Conservation (phyloP, 1,140 invertebrate genomes). For the Pachypeltis micranthus region DNA sequence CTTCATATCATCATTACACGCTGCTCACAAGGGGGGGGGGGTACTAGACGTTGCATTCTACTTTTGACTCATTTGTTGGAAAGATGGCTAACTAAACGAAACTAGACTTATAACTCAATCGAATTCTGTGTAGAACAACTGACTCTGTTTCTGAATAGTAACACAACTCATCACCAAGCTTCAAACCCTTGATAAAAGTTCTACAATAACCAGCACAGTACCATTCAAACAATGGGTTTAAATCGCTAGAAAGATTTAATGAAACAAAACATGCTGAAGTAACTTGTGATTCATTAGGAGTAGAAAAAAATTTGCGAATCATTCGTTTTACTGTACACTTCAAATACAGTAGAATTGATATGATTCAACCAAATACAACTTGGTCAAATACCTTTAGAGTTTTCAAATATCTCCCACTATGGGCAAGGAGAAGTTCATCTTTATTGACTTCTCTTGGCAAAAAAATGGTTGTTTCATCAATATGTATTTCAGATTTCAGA, state of each 20-base stretch:
- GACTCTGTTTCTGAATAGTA: too few species aligned
- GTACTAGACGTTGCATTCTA: too few species aligned
- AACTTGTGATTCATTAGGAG: background rate
- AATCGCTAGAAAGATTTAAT: background rate
- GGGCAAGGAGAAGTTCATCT: slow-evolving; percentile 56
- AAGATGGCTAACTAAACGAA: too few species aligned
- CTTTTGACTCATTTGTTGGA: too few species aligned
- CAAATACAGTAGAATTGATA: background rate
- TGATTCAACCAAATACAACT: background rate
- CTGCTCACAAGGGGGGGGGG: too few species aligned
- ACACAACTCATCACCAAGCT: too few species aligned
- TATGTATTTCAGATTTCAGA: slow-evolving; percentile 41
- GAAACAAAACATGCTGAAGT: background rate
- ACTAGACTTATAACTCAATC: too few species aligned
- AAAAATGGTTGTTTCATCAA: slow-evolving; percentile 42
- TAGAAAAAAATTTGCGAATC: too few species aligned
- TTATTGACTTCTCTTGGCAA: slow-evolving; percentile 55
- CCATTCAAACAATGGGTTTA: background rate
- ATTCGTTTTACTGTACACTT: background rate
- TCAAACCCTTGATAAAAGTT: too few species aligned
- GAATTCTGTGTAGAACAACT: too few species aligned
- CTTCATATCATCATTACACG: too few species aligned
- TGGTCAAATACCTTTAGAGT: slow-evolving; percentile 45
- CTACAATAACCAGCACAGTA: background rate
- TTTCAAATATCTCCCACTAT: slow-evolving; percentile 57